Base-by-base conservation (phyloP, 2,113 vertebrate species). In the Percopsis transmontana region DNA sequence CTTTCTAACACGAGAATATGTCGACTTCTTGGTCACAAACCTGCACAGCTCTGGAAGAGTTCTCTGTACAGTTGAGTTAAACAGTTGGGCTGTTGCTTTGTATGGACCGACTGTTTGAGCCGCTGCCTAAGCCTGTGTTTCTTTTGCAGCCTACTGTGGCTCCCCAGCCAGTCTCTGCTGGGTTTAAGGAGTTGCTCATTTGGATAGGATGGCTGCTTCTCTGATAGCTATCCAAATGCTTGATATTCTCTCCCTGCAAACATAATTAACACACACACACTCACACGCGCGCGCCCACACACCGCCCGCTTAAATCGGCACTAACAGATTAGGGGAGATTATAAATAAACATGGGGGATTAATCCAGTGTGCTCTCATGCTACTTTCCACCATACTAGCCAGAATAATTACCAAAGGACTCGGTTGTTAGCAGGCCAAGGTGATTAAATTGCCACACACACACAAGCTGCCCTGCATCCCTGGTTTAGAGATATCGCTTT, bases 311-410 rank as follows among this genome's bases (percentile, higher is more conserved):
- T 89, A 80, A 80, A 59, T 80, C 82, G 68, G 16, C 62, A 74
- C 70, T 79, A 73, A 83, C 88, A 88, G 90, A 91, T 91, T 91
- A 91, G 81, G 77, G 83, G 84, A 91, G 89, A 89, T 92, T 90
- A 90, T 88, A 88, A 88, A 89, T 84, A 90, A 92, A 90, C 87
- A 88, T 73, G 77, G 69, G 73, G 87, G 89, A 90, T 91, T 89
- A 91, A 90, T 91, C 84, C 87, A 84, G 88, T 87, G 83, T 84
- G 73, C 78, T 83, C 85, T 81, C 47, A 80, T 77, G 81, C 80
- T 79, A 84, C 80, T 84, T 88, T 86, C 76, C 79, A 86, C 79
- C 87, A 77, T 81, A 84, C 82, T 81, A 74, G 87, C 82, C 79
- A 70, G 74, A 82, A 82, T 89, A 84, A 90, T 91, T 91, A 90